Conservation (phyloP, 2,113 vertebrate genomes). For the Boulengeromyrus knoepffleri region DNA sequence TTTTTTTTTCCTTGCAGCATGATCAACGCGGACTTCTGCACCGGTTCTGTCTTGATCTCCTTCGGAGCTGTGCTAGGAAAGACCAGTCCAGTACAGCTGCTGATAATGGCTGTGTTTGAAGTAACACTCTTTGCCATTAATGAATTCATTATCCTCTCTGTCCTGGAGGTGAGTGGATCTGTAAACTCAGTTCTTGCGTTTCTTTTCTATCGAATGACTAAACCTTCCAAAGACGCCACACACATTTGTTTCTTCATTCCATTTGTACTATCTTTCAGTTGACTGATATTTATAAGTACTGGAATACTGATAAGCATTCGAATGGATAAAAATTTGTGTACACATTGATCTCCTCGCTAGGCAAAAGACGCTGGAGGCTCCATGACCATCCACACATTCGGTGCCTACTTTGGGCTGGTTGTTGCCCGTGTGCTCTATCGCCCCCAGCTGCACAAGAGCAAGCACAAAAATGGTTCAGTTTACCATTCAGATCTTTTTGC, state of each 20-base stretch:
- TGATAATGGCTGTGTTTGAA: conserved; percentile 77
- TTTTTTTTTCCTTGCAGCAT: conserved; percentile 56
- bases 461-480: conserved; percentile 54
- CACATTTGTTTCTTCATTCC: background rate
- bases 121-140: conserved; percentile 72
- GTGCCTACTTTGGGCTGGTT: conserved; percentile 81
- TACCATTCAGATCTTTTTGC: conserved; percentile 76
- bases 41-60: conserved; percentile 75
- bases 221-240: background rate
- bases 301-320: too few relatives aligned
- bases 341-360: conserved; percentile 46
- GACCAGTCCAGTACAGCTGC: conserved; percentile 72
- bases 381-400: conserved; percentile 87
- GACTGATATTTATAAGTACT: background rate
- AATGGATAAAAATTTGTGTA: background rate
- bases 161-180: conserved; percentile 64
- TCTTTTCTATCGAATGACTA: background rate
- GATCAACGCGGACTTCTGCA: conserved; percentile 85
- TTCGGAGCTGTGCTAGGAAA: conserved; percentile 76
- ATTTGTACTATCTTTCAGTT: background rate
- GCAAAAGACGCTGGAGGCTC: conserved; percentile 78
- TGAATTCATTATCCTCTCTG: conserved; percentile 67
- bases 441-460: conserved; percentile 57
- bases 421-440: conserved; percentile 73
- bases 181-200: background rate